Evolutionary conservation across 2,888 invertebrate genomes (phyloP).

Genomic region (Iphiclides podalirius): DNA sequence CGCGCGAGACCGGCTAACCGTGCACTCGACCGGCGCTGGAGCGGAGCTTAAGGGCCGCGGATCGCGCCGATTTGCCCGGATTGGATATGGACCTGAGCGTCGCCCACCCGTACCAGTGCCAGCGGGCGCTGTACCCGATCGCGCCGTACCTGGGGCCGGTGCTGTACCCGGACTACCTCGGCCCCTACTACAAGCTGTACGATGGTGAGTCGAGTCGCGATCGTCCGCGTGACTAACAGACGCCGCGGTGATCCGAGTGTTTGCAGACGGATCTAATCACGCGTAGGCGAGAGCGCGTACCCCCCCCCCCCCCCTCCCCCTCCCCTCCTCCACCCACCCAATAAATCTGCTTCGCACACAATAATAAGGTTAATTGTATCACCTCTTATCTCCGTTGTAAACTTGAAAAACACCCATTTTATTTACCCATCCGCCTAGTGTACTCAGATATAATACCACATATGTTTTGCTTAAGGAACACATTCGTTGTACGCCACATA

Average conservation of each 20-base stretch:
- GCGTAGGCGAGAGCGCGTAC: neutral
- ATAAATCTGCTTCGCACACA: neutral
- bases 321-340: no score
- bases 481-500: no score
- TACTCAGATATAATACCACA: no score
- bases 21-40: neutral
- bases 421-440: no score
- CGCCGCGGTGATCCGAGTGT: no score
- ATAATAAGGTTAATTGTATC: neutral
- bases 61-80: constrained; percentile 44
- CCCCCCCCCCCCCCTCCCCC: no score
- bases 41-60: constrained; percentile 18
- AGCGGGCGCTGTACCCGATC: constrained; percentile 45
- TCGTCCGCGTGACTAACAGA: no score
- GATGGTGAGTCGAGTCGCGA: constrained; percentile 66
- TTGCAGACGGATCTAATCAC: neutral
- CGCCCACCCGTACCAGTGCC: constrained; percentile 38
- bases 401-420: neutral
- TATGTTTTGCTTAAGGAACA: no score
- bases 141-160: constrained; percentile 53
- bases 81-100: constrained; percentile 56
- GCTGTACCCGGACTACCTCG: constrained; percentile 55
- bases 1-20: neutral
- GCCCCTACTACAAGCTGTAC: constrained; percentile 56
- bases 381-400: neutral